These are phyloP conservation scores for Apotomis turbidana DNA, from an alignment of 2,888 invertebrate species.

Conservation along the genomic window DNA sequence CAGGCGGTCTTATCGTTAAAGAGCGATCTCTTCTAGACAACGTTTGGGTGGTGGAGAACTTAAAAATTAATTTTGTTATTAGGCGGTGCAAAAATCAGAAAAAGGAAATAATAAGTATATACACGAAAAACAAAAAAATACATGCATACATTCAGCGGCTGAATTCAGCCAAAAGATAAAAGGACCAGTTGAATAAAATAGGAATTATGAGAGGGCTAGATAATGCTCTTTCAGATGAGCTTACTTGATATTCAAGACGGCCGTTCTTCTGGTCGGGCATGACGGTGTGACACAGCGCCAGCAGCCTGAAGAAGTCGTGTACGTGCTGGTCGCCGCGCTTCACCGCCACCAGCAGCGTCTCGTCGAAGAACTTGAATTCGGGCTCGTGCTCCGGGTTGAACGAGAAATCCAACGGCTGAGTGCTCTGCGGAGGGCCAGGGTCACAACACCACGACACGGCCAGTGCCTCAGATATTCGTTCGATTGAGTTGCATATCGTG, in stretches of 20 bases:
- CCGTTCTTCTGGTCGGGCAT: slow-evolving; percentile 97
- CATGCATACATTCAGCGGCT: too few relatives aligned
- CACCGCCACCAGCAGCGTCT: slow-evolving; percentile 92
- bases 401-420: slow-evolving; percentile 95
- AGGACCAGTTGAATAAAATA: too few relatives aligned
- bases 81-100: too few relatives aligned
- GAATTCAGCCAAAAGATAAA: too few relatives aligned
- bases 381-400: slow-evolving; percentile 96
- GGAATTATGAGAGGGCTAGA: too few relatives aligned
- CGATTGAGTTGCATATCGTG: background rate
- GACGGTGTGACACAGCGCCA: slow-evolving; percentile 99
- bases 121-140: too few relatives aligned
- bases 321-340: slow-evolving; percentile 88
- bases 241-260: slow-evolving; percentile 89
- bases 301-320: slow-evolving; percentile 94
- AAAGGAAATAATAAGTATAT: too few relatives aligned
- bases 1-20: too few relatives aligned
- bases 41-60: too few relatives aligned
- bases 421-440: slow-evolving; percentile 79
- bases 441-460: background rate
- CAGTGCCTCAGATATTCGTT: background rate
- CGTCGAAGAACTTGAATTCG: slow-evolving; percentile 97
- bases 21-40: too few relatives aligned
- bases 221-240: too few relatives aligned
- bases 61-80: too few relatives aligned